Conservation (phyloP, 2,113 vertebrate species). For the Podocnemis expansa region DNA sequence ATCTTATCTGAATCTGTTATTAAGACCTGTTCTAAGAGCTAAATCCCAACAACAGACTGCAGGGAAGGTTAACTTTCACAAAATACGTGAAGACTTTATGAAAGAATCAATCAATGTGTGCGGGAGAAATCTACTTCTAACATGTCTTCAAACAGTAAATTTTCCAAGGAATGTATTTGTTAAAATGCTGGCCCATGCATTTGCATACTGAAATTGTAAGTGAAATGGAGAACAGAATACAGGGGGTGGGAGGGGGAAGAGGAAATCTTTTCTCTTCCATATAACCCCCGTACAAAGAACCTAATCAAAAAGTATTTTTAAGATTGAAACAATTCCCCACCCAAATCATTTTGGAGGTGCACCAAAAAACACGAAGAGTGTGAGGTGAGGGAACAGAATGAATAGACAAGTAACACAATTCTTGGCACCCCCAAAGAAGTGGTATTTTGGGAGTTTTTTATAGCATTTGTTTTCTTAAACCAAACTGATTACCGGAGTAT, state of each 20-base stretch:
- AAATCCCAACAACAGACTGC: background rate
- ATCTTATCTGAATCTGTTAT: background rate
- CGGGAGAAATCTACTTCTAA: constrained; percentile 10
- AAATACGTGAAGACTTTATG: background rate
- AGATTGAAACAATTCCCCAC: background rate
- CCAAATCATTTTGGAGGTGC: background rate
- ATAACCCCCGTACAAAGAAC: background rate
- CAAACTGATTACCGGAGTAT: background rate
- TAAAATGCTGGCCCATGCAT: background rate
- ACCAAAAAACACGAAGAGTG: background rate
- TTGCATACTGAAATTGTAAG: background rate
- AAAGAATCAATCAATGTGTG: constrained; percentile 17
- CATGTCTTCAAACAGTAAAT: background rate
- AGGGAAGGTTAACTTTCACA: constrained; percentile 1
- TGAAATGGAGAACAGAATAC: background rate
- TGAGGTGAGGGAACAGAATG: background rate
- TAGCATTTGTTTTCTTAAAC: background rate
- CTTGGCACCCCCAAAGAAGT: background rate
- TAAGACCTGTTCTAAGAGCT: background rate
- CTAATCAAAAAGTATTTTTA: background rate
- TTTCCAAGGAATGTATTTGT: constrained; percentile 32
- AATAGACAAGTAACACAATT: constrained; percentile 15
- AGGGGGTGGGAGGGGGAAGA: background rate
- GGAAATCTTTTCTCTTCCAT: background rate
- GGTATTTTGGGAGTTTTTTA: background rate